A percentile compares a stretch with the other conserved stretches of the same genome.
Evolutionary conservation across 2,113 vertebrate genomes (phyloP).

Genomic region (Melierax canorus): DNA sequence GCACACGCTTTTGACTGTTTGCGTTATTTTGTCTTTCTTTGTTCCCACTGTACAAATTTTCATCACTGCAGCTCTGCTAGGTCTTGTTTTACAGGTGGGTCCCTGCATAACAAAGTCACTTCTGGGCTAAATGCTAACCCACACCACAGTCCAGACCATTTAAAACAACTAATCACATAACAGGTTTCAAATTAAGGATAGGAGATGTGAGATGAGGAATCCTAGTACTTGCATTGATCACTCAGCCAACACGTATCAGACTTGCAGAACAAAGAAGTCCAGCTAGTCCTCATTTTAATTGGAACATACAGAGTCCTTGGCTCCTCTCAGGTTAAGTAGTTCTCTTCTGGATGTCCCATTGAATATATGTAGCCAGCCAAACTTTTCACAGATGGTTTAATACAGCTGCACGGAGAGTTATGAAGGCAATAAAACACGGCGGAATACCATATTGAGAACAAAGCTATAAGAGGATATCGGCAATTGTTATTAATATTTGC

Average conservation of each 20-base stretch:
- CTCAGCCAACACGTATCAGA: background rate
- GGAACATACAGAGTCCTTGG: background rate
- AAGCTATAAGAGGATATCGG: background rate
- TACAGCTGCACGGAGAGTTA: conserved; percentile 5
- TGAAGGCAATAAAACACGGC: background rate
- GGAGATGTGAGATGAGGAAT: background rate
- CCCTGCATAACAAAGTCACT: background rate
- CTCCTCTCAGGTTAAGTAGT: background rate
- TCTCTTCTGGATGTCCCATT: background rate
- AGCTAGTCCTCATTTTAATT: background rate
- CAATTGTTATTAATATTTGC: background rate
- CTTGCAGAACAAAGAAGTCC: background rate
- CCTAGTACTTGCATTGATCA: background rate
- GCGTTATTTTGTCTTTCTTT: background rate
- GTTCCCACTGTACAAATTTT: background rate
- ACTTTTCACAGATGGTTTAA: background rate
- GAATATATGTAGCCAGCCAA: background rate
- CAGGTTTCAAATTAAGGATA: background rate
- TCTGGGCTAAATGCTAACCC: background rate
- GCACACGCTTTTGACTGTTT: background rate
- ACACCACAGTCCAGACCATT: background rate
- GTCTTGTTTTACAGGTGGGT: background rate
- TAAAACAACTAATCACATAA: background rate
- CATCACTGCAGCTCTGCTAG: background rate
- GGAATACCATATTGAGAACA: background rate